A percentile compares a stretch with the other conserved stretches of the same genome.
These are phyloP conservation scores for Parazoanthus atlanticus DNA, from an alignment of 92 coral and sea anemone species.

Conservation along the genomic window DNA sequence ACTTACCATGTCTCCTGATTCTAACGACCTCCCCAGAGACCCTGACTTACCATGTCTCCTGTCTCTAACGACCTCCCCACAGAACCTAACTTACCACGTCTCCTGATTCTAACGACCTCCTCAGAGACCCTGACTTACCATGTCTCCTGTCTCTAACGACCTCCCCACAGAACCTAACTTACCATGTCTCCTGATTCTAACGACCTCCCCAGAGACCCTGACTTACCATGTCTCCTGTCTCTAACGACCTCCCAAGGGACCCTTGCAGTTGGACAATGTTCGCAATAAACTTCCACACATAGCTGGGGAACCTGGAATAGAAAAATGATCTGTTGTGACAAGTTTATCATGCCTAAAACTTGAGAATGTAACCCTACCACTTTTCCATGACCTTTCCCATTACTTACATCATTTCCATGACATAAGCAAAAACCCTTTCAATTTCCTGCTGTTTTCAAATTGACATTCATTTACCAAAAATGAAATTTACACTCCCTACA, in stretches of 20 bases:
- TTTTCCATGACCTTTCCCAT: too few relatives aligned
- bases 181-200: neutral
- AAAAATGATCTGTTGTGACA: neutral
- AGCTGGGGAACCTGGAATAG: conserved; percentile 70
- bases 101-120: too few relatives aligned
- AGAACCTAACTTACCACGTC: conserved; percentile 24
- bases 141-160: neutral
- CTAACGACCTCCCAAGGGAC: conserved; percentile 68
- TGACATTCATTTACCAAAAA: too few relatives aligned
- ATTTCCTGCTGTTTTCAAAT: too few relatives aligned
- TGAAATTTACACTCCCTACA: too few relatives aligned
- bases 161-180: neutral
- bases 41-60: conserved; percentile 77
- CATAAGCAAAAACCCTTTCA: too few relatives aligned
- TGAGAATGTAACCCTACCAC: too few relatives aligned
- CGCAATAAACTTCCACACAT: conserved; percentile 83
- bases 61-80: conserved; percentile 66
- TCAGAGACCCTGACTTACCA: neutral
- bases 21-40: too few relatives aligned
- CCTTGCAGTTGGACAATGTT: conserved; percentile 67
- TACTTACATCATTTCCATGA: too few relatives aligned
- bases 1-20: neutral
- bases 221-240: conserved; percentile 84
- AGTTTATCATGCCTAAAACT: neutral
- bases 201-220: neutral